Evolutionary conservation across 1,140 invertebrate species (phyloP).

Genomic region (Drosophila tani): DNA sequence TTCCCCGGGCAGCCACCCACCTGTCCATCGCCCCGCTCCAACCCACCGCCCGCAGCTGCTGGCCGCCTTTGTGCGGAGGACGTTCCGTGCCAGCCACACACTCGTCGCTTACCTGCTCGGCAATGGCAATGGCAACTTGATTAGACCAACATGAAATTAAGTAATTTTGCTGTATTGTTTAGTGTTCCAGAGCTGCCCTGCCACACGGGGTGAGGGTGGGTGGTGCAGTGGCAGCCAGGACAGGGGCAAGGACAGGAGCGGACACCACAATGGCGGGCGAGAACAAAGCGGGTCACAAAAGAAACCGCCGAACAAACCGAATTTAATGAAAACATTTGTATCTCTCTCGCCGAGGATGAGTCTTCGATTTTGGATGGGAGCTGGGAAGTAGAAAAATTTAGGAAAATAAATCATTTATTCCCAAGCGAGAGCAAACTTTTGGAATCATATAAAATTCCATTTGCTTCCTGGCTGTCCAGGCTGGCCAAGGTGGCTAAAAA

Average conservation of each 20-base stretch:
- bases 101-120: constrained; percentile 48
- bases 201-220: constrained; percentile 17
- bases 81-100: constrained; percentile 64
- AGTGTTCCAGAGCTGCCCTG: constrained; percentile 52
- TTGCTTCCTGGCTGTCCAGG: not conserved
- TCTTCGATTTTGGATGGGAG: constrained; percentile 4
- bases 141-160: constrained; percentile 83
- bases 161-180: constrained; percentile 77
- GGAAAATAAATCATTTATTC: constrained; percentile 4
- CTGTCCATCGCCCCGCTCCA: not conserved
- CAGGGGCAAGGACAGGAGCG: not conserved
- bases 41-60: not conserved
- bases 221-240: constrained; percentile 1
- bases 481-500: constrained; percentile 11
- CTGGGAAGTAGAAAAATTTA: constrained; percentile 1
- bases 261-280: constrained; percentile 51
- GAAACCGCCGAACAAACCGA: constrained; percentile 61
- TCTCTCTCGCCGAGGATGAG: constrained; percentile 29
- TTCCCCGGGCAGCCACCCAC: constrained; percentile 18
- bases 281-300: constrained; percentile 53
- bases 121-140: constrained; percentile 81
- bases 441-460: constrained; percentile 13
- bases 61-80: constrained; percentile 62
- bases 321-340: constrained; percentile 66
- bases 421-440: not conserved